Conservation (phyloP, 2,113 vertebrate genomes). For the Notechis scutatus region DNA sequence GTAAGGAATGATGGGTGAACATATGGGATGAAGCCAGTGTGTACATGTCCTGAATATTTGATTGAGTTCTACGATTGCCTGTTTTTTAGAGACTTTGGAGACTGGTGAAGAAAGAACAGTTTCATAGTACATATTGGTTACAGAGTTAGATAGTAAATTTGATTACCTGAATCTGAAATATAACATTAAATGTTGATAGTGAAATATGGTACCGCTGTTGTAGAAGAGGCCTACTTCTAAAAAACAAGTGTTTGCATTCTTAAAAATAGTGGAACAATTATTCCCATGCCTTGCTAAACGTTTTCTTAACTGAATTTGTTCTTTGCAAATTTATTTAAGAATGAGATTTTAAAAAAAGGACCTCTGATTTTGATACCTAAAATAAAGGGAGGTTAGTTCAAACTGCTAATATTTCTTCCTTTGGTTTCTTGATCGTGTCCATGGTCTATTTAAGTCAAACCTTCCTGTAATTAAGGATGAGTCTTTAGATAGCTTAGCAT, state of each 20-base stretch:
- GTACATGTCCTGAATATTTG: background rate
- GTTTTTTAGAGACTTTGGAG: background rate
- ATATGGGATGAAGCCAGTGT: background rate
- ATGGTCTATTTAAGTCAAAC: too few relatives aligned
- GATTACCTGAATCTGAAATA: background rate
- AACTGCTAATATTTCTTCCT: background rate
- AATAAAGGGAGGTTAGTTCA: background rate
- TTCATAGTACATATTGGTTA: background rate
- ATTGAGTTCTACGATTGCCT: background rate
- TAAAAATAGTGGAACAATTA: background rate
- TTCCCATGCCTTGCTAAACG: background rate
- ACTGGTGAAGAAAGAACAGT: background rate
- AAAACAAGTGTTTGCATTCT: background rate
- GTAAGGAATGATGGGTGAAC: background rate
- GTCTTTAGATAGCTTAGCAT: background rate
- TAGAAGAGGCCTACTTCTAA: background rate
- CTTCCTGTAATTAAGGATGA: background rate
- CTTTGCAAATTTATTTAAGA: background rate
- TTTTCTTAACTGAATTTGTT: background rate
- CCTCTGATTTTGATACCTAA: background rate
- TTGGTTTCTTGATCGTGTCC: background rate
- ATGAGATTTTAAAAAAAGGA: background rate
- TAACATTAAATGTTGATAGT: background rate
- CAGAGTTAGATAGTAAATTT: background rate
- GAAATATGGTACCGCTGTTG: background rate